Evolutionary conservation across 2,113 vertebrate species (phyloP).

Genomic region (Notarius quadriscutis): DNA sequence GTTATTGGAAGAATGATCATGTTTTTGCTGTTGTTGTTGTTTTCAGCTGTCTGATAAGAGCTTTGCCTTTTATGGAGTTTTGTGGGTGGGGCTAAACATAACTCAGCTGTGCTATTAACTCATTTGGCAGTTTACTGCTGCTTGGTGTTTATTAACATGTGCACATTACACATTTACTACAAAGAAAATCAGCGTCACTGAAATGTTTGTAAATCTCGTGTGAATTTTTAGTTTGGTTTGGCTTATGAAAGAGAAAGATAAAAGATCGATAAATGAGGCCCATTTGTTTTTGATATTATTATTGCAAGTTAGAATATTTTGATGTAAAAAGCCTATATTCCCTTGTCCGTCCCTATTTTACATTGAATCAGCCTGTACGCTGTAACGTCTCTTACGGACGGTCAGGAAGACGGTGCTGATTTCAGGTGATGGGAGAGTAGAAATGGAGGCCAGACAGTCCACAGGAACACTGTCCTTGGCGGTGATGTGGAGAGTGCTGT

Average conservation of each 20-base stretch:
- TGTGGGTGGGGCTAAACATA: not conserved
- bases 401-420: constrained; percentile 70
- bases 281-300: not conserved
- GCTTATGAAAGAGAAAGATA: not conserved
- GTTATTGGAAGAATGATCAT: not conserved
- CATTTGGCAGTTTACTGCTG: not conserved
- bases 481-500: constrained; percentile 73
- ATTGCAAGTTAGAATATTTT: not conserved
- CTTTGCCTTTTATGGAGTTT: not conserved
- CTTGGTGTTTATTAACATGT: not conserved
- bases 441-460: constrained; percentile 76
- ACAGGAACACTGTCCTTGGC: constrained; percentile 65
- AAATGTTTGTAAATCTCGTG: not conserved
- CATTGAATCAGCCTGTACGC: not conserved
- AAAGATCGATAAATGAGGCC: not conserved
- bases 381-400: constrained; percentile 62
- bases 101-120: not conserved
- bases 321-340: not conserved
- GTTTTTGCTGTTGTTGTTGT: not conserved
- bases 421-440: constrained; percentile 59
- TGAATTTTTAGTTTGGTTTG: not conserved
- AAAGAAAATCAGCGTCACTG: not conserved
- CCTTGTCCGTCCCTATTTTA: not conserved
- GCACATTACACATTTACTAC: not conserved
- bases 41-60: not conserved